Conservation (phyloP, 2,113 vertebrate species). For the Scortum barcoo region DNA sequence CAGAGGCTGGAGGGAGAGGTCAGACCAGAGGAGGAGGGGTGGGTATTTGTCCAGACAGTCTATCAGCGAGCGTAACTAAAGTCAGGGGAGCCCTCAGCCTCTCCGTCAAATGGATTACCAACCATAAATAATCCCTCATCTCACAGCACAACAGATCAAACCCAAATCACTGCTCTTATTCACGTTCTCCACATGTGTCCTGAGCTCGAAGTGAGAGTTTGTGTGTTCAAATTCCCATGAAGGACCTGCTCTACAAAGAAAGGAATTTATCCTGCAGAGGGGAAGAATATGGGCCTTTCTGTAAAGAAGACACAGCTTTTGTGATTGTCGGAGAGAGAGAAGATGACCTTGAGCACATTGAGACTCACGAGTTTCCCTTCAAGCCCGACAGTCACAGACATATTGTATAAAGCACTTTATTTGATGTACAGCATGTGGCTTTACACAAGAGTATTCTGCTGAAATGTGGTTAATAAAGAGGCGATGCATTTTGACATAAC, state of each 20-base stretch:
- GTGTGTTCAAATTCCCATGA: constrained; percentile 4
- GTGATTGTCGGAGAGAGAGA: not conserved
- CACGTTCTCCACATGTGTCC: constrained; percentile 11
- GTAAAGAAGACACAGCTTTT: constrained; percentile 14
- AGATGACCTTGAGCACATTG: constrained; percentile 65
- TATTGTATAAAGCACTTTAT: constrained; percentile 2
- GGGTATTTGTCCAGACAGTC: constrained; percentile 42
- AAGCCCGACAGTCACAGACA: constrained; percentile 1
- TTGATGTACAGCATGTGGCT: constrained; percentile 3
- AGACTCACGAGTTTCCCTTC: constrained; percentile 33
- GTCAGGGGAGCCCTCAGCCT: constrained; percentile 37
- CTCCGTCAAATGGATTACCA: constrained; percentile 55
- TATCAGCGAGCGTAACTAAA: constrained; percentile 26
- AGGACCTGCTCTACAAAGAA: not conserved
- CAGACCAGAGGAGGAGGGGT: constrained; percentile 37
- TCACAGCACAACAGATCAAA: constrained; percentile 60
- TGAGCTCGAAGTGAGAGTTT: constrained; percentile 15
- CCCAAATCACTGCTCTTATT: constrained; percentile 36
- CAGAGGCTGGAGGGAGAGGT: constrained; percentile 39
- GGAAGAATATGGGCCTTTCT: not conserved
- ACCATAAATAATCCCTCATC: constrained; percentile 45
- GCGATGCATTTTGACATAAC: not conserved
- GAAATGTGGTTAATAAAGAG: not conserved
- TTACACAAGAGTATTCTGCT: not conserved
- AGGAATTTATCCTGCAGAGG: constrained; percentile 8